These are phyloP conservation scores for Camelus bactrianus DNA, from an alignment of 2,113 vertebrate species.

Conservation along the genomic window DNA sequence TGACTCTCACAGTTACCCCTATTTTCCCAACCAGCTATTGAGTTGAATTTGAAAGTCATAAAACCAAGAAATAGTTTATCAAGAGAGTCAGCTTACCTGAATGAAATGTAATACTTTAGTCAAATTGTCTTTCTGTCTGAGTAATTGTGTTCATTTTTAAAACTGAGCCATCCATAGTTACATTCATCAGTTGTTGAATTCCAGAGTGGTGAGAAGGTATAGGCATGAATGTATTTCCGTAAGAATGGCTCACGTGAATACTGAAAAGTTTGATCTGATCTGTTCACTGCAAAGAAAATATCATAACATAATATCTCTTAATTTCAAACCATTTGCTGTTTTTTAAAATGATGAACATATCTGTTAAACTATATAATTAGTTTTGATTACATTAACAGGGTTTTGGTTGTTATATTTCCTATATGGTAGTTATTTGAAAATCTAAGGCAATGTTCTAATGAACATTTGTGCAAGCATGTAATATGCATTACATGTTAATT, in stretches of 20 bases:
- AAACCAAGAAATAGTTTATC: background rate
- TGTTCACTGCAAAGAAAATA: constrained; percentile 27
- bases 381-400: constrained; percentile 76
- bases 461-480: constrained; percentile 68
- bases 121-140: background rate
- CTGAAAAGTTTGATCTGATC: background rate
- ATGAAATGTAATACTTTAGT: background rate
- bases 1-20: background rate
- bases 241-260: background rate
- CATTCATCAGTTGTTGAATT: background rate
- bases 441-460: constrained; percentile 72
- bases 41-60: background rate
- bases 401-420: constrained; percentile 75
- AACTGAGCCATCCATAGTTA: background rate
- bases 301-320: constrained; percentile 45
- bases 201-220: background rate
- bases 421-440: constrained; percentile 64
- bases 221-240: background rate
- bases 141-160: background rate
- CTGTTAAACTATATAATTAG: constrained; percentile 69
- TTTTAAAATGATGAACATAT: constrained; percentile 76
- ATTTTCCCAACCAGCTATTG: background rate
- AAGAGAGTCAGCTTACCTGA: background rate
- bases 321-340: constrained; percentile 66
- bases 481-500: constrained; percentile 65